Conservation (phyloP, 2,888 invertebrate species). For the Caenorhabditis zanzibari region DNA sequence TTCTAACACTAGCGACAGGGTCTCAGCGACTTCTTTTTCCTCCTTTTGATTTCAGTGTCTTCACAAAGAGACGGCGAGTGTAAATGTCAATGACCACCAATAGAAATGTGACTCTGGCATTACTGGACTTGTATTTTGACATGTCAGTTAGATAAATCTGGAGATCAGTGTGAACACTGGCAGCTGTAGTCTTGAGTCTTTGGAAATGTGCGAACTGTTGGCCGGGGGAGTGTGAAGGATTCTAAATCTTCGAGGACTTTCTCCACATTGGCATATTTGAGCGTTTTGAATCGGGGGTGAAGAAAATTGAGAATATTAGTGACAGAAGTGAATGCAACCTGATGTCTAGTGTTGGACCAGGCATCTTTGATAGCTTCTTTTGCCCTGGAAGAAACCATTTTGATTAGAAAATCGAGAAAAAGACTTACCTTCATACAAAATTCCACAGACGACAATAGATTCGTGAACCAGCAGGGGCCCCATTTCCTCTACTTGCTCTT, state of each 20-base stretch:
- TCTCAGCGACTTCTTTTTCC: too few species aligned
- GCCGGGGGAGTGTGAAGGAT: not conserved
- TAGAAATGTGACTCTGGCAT: too few species aligned
- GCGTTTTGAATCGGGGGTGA: not conserved
- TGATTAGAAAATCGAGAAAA: not conserved
- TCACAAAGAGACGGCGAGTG: too few species aligned
- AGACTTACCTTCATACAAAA: slow-evolving; percentile 3
- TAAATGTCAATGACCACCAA: too few species aligned
- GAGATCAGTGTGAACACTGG: too few species aligned
- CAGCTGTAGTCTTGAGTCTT: too few species aligned
- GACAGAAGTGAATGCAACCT: not conserved
- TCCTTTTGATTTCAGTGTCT: too few species aligned
- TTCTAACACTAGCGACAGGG: too few species aligned
- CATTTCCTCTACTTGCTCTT: not conserved
- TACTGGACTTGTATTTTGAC: too few species aligned
- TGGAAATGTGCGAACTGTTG: not conserved
- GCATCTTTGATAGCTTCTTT: not conserved
- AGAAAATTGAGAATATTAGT: not conserved
- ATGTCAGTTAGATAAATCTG: too few species aligned
- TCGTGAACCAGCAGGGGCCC: not conserved
- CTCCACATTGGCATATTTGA: not conserved
- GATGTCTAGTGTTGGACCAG: not conserved
- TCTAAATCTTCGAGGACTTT: not conserved
- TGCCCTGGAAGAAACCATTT: slow-evolving; percentile 7
- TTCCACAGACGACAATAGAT: not conserved